Evolutionary conservation across 2,113 vertebrate genomes (phyloP).

Genomic region (Hypomesus transpacificus): DNA sequence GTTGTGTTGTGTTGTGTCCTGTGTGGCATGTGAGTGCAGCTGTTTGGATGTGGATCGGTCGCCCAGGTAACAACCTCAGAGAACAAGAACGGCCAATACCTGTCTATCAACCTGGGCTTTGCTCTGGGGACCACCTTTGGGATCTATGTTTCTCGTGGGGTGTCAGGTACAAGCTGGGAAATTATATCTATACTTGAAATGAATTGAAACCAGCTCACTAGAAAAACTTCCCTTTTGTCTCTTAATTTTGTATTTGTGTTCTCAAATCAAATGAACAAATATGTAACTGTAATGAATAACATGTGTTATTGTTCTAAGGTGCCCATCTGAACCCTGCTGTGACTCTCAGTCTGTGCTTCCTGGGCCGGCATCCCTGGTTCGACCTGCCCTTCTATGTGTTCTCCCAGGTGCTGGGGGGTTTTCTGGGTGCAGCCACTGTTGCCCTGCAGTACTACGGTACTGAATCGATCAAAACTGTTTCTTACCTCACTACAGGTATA

Average conservation of each 20-base stretch:
- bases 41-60: constrained; percentile 70
- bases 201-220: background rate
- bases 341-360: constrained; percentile 74
- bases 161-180: constrained; percentile 71
- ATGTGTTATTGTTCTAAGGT: constrained; percentile 56
- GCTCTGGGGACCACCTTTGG: constrained; percentile 74
- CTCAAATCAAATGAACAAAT: background rate
- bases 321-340: constrained; percentile 85
- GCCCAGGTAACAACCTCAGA: constrained; percentile 66
- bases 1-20: background rate
- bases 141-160: constrained; percentile 69
- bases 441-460: constrained; percentile 77
- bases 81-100: constrained; percentile 57
- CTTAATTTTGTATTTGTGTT: background rate
- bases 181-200: no score
- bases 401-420: constrained; percentile 69
- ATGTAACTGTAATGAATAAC: background rate
- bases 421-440: constrained; percentile 69
- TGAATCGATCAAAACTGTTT: background rate
- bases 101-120: constrained; percentile 47
- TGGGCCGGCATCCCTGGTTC: constrained; percentile 73
- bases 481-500: no score
- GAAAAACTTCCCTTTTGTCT: background rate
- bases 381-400: constrained; percentile 74
- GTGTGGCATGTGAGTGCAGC: constrained; percentile 54